A percentile compares a stretch with the other conserved stretches of the same genome.
Evolutionary conservation across 1,140 invertebrate genomes (phyloP).

Genomic region (Venustaconcha ellipsiformis): DNA sequence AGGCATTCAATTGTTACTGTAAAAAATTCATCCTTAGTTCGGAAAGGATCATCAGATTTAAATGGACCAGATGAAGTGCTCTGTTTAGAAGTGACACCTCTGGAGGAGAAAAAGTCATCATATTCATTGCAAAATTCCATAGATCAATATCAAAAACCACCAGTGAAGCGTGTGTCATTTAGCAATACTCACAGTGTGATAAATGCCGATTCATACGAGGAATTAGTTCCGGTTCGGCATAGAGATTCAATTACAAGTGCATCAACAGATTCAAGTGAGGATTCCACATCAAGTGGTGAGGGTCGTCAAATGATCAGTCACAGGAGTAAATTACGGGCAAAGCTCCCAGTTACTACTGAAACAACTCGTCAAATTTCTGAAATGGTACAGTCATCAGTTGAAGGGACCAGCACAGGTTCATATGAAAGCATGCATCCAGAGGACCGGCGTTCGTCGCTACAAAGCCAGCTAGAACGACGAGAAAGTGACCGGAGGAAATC

Average conservation of each 20-base stretch:
- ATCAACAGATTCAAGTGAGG: conserved; percentile 63
- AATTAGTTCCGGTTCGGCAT: conserved; percentile 50
- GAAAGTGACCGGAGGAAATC: conserved; percentile 47
- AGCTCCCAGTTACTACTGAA: conserved; percentile 61
- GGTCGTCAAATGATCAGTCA: conserved; percentile 36
- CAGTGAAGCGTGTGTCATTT: conserved; percentile 63
- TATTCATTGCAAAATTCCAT: conserved; percentile 35
- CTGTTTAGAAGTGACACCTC: conserved; percentile 42
- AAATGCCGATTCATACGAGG: conserved; percentile 53
- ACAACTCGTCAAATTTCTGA: conserved; percentile 63
- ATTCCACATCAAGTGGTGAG: conserved; percentile 63
- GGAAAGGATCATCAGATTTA: conserved; percentile 30
- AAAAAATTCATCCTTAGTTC: conserved; percentile 45
- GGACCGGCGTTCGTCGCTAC: too few species aligned
- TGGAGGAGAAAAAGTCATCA: conserved; percentile 40
- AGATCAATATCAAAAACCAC: conserved; percentile 47
- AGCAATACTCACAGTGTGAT: conserved; percentile 64
- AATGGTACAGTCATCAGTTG: conserved; percentile 57
- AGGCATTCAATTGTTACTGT: conserved; percentile 58
- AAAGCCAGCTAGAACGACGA: not conserved
- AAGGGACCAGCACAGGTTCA: conserved; percentile 39
- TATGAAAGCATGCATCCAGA: conserved; percentile 25
- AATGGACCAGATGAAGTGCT: conserved; percentile 41
- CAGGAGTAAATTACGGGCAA: conserved; percentile 55
- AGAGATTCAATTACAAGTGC: conserved; percentile 64